Percentiles rank a stretch among this genome's conserved stretches.
Evolutionary conservation across 2,888 invertebrate genomes (phyloP).

Genomic region (Myopa testacea): DNA sequence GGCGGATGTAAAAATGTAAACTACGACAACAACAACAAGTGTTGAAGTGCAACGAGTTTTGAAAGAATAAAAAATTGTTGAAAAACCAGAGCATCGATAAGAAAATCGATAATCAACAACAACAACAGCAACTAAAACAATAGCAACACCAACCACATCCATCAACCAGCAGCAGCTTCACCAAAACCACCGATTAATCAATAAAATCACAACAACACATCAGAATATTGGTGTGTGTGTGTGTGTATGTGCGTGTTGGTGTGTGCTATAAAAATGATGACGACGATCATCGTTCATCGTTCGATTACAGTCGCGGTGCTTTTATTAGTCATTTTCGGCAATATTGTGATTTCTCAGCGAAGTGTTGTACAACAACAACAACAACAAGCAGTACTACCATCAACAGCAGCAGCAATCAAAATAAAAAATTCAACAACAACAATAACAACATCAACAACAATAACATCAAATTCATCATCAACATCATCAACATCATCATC

Average conservation of each 20-base stretch:
- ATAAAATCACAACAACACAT: conserved; percentile 24
- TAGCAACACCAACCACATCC: conserved; percentile 35
- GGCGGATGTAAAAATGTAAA: conserved; percentile 14
- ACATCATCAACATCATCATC: conserved; percentile 19
- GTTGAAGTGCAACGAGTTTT: conserved; percentile 34
- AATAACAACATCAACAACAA: conserved; percentile 47
- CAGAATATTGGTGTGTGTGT: neutral
- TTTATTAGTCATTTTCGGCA: conserved; percentile 48
- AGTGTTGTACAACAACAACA: conserved; percentile 24
- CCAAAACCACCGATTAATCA: conserved; percentile 31
- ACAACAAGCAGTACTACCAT: conserved; percentile 15
- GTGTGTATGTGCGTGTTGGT: neutral
- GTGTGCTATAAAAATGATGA: conserved; percentile 60
- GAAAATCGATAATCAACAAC: conserved; percentile 47
- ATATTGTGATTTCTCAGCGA: conserved; percentile 50
- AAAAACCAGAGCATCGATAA: neutral
- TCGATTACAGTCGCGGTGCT: conserved; percentile 54
- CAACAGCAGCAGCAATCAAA: conserved; percentile 40
- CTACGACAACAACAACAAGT: conserved; percentile 36
- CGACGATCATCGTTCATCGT: conserved; percentile 61
- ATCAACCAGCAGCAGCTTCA: conserved; percentile 43
- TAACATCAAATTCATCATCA: too few species aligned
- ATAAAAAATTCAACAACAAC: conserved; percentile 44
- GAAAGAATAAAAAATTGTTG: conserved; percentile 48
- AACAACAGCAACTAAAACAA: conserved; percentile 38